Evolutionary conservation across 1,140 invertebrate genomes (phyloP).

Genomic region (Aradophagus sp.): DNA sequence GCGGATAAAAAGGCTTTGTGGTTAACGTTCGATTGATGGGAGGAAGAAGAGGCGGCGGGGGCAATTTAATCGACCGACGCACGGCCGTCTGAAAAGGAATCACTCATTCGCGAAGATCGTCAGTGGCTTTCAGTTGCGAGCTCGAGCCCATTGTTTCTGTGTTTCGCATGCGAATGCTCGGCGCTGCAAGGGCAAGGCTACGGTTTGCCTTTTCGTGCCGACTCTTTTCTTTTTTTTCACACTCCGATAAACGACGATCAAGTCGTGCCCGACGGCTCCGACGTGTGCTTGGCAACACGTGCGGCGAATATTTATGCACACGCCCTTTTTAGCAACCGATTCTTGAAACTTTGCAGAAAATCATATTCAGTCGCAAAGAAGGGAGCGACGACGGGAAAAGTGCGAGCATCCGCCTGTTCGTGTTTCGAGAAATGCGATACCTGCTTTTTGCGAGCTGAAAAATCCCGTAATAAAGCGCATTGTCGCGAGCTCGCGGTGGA

Average conservation of each 20-base stretch:
- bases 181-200: slow-evolving; percentile 17
- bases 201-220: slow-evolving; percentile 32
- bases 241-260: slow-evolving; percentile 35
- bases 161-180: slow-evolving; percentile 11
- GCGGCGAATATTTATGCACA: slow-evolving; percentile 43
- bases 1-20: slow-evolving; percentile 32
- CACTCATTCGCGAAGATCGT: slow-evolving; percentile 19
- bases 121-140: background rate
- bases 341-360: slow-evolving; percentile 22
- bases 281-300: slow-evolving; percentile 47
- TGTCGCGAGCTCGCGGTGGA: too few relatives aligned
- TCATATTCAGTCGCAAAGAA: slow-evolving; percentile 25
- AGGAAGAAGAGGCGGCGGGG: background rate
- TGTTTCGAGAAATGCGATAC: slow-evolving; percentile 7
- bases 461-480: slow-evolving; percentile 28
- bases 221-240: slow-evolving; percentile 33
- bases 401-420: too few relatives aligned
- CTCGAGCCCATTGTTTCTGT: slow-evolving; percentile 25
- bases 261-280: slow-evolving; percentile 17
- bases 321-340: slow-evolving; percentile 38
- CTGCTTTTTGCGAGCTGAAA: slow-evolving; percentile 3
- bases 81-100: slow-evolving; percentile 23
- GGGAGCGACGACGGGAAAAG: too few relatives aligned
- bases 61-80: slow-evolving; percentile 12
- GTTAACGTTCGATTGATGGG: slow-evolving; percentile 19